These are phyloP conservation scores for Gorsachius magnificus DNA, from an alignment of 2,797 vertebrate genomes.

Conservation along the genomic window DNA sequence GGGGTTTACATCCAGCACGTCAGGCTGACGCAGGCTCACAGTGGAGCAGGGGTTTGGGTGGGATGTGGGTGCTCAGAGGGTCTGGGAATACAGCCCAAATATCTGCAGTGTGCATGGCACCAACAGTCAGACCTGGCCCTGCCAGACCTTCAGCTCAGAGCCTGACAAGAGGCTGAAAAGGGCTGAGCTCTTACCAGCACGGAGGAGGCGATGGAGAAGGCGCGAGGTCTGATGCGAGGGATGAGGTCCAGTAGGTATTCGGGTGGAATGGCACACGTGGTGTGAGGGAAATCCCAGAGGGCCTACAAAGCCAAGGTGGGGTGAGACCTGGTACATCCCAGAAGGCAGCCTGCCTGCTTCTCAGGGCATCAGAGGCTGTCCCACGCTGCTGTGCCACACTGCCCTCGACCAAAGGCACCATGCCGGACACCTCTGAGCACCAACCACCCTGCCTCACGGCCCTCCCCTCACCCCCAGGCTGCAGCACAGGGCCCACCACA, in stretches of 20 bases:
- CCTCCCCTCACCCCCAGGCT: not conserved
- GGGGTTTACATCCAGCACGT: not conserved
- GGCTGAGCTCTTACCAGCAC: slow-evolving; percentile 76
- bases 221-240: slow-evolving; percentile 88
- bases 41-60: not conserved
- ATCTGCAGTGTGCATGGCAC: accelerated
- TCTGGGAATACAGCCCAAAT: not conserved
- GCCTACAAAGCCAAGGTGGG: slow-evolving; percentile 71
- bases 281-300: slow-evolving; percentile 89
- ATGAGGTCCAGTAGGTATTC: slow-evolving; percentile 91
- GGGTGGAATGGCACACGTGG: slow-evolving; percentile 76
- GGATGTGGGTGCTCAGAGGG: not conserved
- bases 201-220: slow-evolving; percentile 95
- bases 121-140: not conserved
- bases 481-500: not conserved
- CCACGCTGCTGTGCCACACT: accelerated
- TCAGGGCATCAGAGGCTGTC: not conserved
- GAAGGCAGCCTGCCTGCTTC: not conserved
- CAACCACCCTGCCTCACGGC: not conserved
- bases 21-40: not conserved
- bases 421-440: accelerated
- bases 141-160: not conserved
- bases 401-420: accelerated
- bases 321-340: not conserved
- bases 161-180: accelerated